phyloP scores from a whole-genome alignment of 2,888 invertebrate species.

The Caradrina kadenii region DNA sequence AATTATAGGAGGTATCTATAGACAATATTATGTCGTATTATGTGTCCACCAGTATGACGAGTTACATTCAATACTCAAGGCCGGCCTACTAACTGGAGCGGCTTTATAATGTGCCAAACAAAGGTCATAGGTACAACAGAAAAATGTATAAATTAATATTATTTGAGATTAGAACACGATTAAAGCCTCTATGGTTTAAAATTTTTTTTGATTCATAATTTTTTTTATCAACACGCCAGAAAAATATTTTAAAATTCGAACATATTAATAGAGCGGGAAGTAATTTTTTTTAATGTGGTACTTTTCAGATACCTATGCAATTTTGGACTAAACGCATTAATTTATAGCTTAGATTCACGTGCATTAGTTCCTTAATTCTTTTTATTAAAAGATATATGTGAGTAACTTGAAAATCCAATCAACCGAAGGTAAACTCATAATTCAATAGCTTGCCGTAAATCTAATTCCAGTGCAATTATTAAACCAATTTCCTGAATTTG shows the following conservation, averaged over 20 bases:
- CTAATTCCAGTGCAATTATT: neutral
- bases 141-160: neutral
- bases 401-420: neutral
- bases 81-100: slow-evolving; percentile 77
- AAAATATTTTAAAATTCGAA: slow-evolving; percentile 14
- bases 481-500: slow-evolving; percentile 23
- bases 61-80: slow-evolving; percentile 82
- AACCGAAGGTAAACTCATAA: slow-evolving; percentile 29
- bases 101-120: slow-evolving; percentile 25
- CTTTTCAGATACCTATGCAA: neutral
- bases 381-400: neutral
- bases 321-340: neutral
- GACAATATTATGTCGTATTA: slow-evolving; percentile 29
- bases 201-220: too few species aligned
- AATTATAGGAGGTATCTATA: neutral
- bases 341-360: neutral
- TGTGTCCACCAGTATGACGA: slow-evolving; percentile 68
- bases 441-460: slow-evolving; percentile 1
- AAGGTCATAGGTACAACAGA: slow-evolving; percentile 43
- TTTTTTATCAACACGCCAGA: neutral
- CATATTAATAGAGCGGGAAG: neutral
- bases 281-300: neutral
- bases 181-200: too few species aligned
- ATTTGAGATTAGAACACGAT: neutral
- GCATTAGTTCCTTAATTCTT: neutral